Conservation (phyloP, 2,113 vertebrate species). For the Sporophila hypoxantha region DNA sequence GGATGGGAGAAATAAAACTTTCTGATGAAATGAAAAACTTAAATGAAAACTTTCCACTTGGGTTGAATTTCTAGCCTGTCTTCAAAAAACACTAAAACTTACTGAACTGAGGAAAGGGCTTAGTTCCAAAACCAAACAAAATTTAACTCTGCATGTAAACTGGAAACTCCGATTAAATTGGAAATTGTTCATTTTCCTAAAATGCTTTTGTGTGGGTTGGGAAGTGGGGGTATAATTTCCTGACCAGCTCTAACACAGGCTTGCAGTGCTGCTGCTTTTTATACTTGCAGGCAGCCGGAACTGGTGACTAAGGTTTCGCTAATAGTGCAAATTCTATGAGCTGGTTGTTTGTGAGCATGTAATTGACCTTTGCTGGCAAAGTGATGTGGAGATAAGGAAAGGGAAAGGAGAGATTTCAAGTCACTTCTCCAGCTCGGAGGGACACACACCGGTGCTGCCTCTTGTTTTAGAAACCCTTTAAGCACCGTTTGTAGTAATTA, state of each 20-base stretch:
- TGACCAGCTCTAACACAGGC: not conserved
- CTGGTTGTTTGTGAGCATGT: constrained; percentile 29
- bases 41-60: constrained; percentile 24
- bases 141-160: constrained; percentile 7
- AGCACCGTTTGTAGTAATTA: not conserved
- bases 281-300: constrained; percentile 26
- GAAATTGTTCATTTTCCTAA: constrained; percentile 49
- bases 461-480: not conserved
- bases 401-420: constrained; percentile 13
- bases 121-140: constrained; percentile 4
- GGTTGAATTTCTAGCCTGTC: constrained; percentile 10
- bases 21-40: constrained; percentile 12
- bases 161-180: constrained; percentile 39
- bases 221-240: constrained; percentile 48
- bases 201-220: constrained; percentile 46
- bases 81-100: constrained; percentile 16
- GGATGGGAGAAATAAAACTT: not conserved
- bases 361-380: constrained; percentile 37
- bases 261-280: constrained; percentile 6
- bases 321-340: constrained; percentile 18
- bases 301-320: constrained; percentile 51
- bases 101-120: constrained; percentile 6
- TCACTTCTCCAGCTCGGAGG: not conserved
- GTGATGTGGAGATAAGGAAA: constrained; percentile 32
- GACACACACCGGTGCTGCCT: not conserved